Base-by-base conservation (phyloP, 64 coral and sea anemone species). In the Exaiptasia diaphana region DNA sequence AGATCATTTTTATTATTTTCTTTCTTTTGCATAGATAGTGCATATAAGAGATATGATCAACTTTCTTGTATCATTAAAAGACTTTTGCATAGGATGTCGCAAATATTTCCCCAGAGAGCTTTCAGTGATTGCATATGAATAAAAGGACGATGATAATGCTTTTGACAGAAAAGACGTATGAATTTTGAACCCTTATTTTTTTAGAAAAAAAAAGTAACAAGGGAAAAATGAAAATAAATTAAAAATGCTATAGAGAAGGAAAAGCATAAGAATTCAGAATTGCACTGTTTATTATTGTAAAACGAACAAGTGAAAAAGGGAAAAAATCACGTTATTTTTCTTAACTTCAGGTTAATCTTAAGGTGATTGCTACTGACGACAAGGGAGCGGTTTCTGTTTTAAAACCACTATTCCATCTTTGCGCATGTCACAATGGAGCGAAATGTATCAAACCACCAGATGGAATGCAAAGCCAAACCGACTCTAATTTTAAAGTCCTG, bases 371-470 rank as follows among this genome's bases (percentile, higher is more conserved):
- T 79, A 56, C 38, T 45, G 71, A 74, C 5, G 71, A 53, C 22
- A 74, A 74, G 50, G 60, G 15, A 26, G 53, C 76, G 61, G 43
- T 23, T 5, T 30, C 76, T 26, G 50, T 79, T 25, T 25, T 60
- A 0, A 41, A 37, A 18, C 76, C 76, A 44, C 14, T 27, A 9
- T 43, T 79, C 10, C 38, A 43, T 13, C 52, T 79, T 24, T 79
- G 76, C 55, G 76, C 76, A 45, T 79, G 76, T 79, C 76, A 61
- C 12, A 79, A 79, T 25, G n/a, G 60, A 38, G 76, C 52, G 9
- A 41, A 5, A 0, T 79, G 76, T 38, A 13, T 61, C 17, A 10
- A 30, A 63, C 18, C 53, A 15, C 30, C 43, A 49, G 40, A 45
- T 46, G 20, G 10, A 4, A 62, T 34, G 17, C 58, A 68, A 21